Percentiles rank a stretch among this genome's conserved stretches.
Conservation (phyloP, 2,888 invertebrate species). For the Creontiades dilutus region DNA sequence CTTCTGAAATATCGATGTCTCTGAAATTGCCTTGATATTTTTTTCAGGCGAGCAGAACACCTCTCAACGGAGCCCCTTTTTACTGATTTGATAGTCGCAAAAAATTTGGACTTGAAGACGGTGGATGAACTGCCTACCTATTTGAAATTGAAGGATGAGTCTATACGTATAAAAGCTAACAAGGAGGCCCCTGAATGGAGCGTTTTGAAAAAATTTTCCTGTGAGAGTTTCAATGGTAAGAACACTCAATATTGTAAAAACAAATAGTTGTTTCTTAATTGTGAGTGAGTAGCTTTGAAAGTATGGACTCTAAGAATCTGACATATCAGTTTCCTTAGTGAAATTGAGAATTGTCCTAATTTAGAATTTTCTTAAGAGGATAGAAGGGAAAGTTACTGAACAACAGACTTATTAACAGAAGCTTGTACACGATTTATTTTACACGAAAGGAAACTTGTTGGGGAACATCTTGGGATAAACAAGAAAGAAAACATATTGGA, state of each 20-base stretch:
- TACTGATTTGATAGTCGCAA: background rate
- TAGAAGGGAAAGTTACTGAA: too few species aligned
- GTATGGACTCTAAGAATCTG: too few species aligned
- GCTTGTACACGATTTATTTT: too few species aligned
- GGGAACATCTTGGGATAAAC: too few species aligned
- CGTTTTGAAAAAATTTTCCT: slow-evolving; percentile 5
- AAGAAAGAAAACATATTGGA: too few species aligned
- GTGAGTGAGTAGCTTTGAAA: background rate
- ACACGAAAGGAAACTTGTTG: too few species aligned
- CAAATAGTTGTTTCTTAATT: background rate
- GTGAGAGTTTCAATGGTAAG: background rate
- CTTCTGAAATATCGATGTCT: too few species aligned
- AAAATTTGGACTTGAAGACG: background rate
- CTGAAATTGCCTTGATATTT: too few species aligned
- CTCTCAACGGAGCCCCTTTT: background rate
- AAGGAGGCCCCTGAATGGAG: slow-evolving; percentile 13
- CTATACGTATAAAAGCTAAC: slow-evolving; percentile 28
- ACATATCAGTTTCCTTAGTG: too few species aligned
- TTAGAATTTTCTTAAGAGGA: too few species aligned
- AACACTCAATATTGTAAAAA: background rate
- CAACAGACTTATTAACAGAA: too few species aligned
- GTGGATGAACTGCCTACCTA: background rate
- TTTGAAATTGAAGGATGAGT: slow-evolving; percentile 38
- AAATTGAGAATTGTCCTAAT: too few species aligned
- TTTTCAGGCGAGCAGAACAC: background rate